Base-by-base conservation (phyloP, 2,888 invertebrate genomes). In the Lithophane leautieri region DNA sequence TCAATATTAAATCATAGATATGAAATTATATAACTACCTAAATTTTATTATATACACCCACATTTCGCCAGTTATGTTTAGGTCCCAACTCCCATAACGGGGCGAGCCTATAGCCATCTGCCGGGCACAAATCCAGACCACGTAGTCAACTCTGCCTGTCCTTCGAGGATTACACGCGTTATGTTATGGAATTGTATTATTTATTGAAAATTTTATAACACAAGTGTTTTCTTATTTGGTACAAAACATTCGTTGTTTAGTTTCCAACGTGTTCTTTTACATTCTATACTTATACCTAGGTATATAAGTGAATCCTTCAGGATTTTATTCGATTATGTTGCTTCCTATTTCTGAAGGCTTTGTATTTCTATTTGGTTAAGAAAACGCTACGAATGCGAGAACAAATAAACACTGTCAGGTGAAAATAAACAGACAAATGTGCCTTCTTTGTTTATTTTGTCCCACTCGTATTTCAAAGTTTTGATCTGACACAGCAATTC, bases 371-470 rank as follows among this genome's bases (percentile, higher is more conserved):
- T 75, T 78, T 61, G 47, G 40, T 77, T 77, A 65, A 69, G 63
- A 54, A 79, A 77, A 68, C 47, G 68, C 58, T 61, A 54, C 47
- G 83, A 63, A 60, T 50, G 63, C 63, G 78, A 47, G 19, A 74
- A 62, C 42, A 65, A 76, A 79, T 65, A 65, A 65, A 69, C 69
- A 82, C 54, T 82, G 79, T 60, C 83, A 82, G 68, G 54, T 79
- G 54, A 77, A 78, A 78, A 78, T 78, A 79, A 79, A 82, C 83
- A 82, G 60, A 69, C 68, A 65, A 69, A 78, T 47, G 44, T 34
- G 34, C 8, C 22, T 42, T 40, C n/a, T 50, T 78, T 77, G 54
- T 79, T 77, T 82, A 60, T 54, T 65, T 69, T 54, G 47, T 65
- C 47, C 25, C 47, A 25, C 40, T 82, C 40, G 42, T 65, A 50